These are phyloP conservation scores for Camponotus floridanus DNA, from an alignment of 1,140 invertebrate genomes.

Conservation along the genomic window DNA sequence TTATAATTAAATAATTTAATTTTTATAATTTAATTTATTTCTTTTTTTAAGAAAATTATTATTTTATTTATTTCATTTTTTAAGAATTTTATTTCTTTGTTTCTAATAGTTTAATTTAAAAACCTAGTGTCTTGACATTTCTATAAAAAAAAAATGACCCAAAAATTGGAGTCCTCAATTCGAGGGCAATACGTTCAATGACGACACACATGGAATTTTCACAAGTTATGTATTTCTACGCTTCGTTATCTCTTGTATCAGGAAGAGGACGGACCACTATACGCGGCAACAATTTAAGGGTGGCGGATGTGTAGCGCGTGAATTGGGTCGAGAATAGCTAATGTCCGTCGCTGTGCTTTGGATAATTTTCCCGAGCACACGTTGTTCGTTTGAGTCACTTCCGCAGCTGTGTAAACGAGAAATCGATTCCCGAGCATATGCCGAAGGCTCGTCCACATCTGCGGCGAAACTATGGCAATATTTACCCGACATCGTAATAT, in stretches of 20 bases:
- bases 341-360: conserved; percentile 45
- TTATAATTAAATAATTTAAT: no score
- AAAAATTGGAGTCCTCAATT: background rate
- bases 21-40: no score
- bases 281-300: conserved; percentile 36
- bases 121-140: background rate
- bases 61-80: no score
- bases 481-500: conserved; percentile 1
- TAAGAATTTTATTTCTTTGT: background rate
- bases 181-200: background rate
- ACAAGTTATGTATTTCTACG: conserved; percentile 30
- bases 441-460: conserved; percentile 20
- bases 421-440: conserved; percentile 44
- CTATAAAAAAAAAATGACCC: background rate
- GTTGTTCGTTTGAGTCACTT: conserved; percentile 52
- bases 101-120: background rate
- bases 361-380: conserved; percentile 54
- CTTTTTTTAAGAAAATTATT: background rate
- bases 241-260: conserved; percentile 42
- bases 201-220: background rate
- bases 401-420: conserved; percentile 58
- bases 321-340: conserved; percentile 57
- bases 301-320: conserved; percentile 39
- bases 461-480: conserved; percentile 8
- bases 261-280: conserved; percentile 23